Base-by-base conservation (phyloP, 30 jellyfish, hydroid and myxozoan species). In the Aurelia sp. region DNA sequence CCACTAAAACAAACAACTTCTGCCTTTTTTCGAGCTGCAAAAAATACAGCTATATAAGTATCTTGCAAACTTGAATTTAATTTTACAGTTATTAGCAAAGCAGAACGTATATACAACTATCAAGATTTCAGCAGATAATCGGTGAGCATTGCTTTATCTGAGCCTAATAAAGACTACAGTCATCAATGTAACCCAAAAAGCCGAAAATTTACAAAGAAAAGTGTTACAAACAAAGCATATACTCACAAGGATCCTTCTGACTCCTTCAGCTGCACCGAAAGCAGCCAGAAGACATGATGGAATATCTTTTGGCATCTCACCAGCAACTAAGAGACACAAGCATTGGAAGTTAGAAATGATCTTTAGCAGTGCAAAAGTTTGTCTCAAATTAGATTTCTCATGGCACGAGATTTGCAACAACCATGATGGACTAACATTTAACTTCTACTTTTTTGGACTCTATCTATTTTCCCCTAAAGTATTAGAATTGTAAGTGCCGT, bases 11-110 rank as follows among this genome's bases (percentile, higher is more conserved):
- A 27, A 85, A 59, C 30, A 92, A 82, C 33, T 82, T 86, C 85
- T 95, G 99, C 18, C 99, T 92, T 30, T 66, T 76, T 74, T 84
- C 95, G 37, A 95, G 96, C 99, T 95, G 71, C 40, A 40, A 59
- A 21, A 59, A 59, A 4, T 11, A 27, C 2, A 27, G 2, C 33
- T 27, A 59, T 59, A 18, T 0, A 59, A 59, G 23, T 13, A 18
- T 13, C 69, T 44, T 59, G 69, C 23, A 44, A 44, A 44, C 1
- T 44, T 44, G 55, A 44, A 44, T 44, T 44, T 13, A 44, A 7
- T 8, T 44, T 7, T 9, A 7, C 15, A 44, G 15, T 44, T 44
- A 44, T 10, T 9, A 44, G 55, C 55, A 44, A 44, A 13, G 55
- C 7, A 6, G 55, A 44, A 7, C 2, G 16, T 13, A 13, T 2